These are phyloP conservation scores for Eupsilia transversa DNA, from an alignment of 2,888 invertebrate genomes.

Conservation along the genomic window DNA sequence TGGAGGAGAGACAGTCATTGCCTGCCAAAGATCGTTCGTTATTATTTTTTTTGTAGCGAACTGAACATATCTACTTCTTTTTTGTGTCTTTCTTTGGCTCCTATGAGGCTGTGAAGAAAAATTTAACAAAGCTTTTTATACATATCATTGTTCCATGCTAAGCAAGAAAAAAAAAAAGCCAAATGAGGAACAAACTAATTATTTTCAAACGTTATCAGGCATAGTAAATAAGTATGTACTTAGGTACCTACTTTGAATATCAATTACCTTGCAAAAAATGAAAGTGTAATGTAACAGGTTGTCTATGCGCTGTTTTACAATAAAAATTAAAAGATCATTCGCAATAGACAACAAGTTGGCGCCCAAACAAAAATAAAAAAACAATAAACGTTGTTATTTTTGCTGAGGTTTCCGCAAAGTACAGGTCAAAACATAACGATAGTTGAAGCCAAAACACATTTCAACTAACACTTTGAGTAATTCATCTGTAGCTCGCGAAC, in stretches of 20 bases:
- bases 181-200: background rate
- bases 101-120: too few species aligned
- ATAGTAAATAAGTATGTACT: background rate
- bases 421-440: background rate
- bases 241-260: too few species aligned
- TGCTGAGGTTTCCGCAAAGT: background rate
- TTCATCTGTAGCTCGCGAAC: background rate
- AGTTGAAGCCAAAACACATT: slow-evolving; percentile 6
- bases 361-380: background rate
- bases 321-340: background rate
- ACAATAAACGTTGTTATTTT: slow-evolving; percentile 7
- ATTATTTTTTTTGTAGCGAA: too few species aligned
- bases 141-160: background rate
- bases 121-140: background rate
- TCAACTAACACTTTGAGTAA: too few species aligned
- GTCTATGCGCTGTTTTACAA: background rate
- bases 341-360: background rate
- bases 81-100: background rate
- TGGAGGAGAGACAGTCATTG: background rate
- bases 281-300: background rate
- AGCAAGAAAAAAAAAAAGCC: background rate
- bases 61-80: background rate
- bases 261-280: background rate
- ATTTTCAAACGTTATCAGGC: background rate
- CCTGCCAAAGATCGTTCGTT: background rate